These are phyloP conservation scores for Antedon mediterranea DNA, from an alignment of 53 echinoderm and acorn worm species.

Conservation along the genomic window DNA sequence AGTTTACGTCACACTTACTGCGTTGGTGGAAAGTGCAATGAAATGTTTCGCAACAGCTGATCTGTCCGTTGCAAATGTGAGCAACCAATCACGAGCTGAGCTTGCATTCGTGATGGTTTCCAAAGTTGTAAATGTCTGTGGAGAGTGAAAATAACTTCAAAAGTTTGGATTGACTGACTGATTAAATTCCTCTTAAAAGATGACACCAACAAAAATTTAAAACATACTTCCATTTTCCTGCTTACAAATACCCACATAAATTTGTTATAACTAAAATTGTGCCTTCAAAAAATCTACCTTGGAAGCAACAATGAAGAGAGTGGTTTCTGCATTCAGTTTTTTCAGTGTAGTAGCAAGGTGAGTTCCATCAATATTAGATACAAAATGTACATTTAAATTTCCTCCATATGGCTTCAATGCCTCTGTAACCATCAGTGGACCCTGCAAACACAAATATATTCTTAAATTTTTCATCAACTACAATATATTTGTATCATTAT, in stretches of 20 bases:
- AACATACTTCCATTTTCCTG: no score
- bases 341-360: slow-evolving; percentile 72
- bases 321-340: slow-evolving; percentile 80
- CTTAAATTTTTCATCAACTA: no score
- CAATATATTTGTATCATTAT: no score
- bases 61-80: slow-evolving; percentile 45
- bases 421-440: slow-evolving; percentile 97
- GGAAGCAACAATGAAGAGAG: slow-evolving; percentile 81
- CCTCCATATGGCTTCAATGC: slow-evolving; percentile 78
- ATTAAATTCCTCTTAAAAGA: no score
- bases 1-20: no score
- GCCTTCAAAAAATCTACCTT: slow-evolving; percentile 40
- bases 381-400: slow-evolving; percentile 66
- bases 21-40: slow-evolving; percentile 91
- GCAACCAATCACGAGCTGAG: slow-evolving; percentile 69
- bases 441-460: slow-evolving; percentile 20
- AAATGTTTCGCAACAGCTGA: slow-evolving; percentile 86
- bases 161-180: no score
- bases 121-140: slow-evolving; percentile 89
- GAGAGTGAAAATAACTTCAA: no score
- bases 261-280: no score
- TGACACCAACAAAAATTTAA: no score
- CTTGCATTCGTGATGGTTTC: slow-evolving; percentile 99
- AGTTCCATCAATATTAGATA: slow-evolving; percentile 98
- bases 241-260: no score